Base-by-base conservation (phyloP, 2,888 invertebrate genomes). In the Phalangium opilio region DNA sequence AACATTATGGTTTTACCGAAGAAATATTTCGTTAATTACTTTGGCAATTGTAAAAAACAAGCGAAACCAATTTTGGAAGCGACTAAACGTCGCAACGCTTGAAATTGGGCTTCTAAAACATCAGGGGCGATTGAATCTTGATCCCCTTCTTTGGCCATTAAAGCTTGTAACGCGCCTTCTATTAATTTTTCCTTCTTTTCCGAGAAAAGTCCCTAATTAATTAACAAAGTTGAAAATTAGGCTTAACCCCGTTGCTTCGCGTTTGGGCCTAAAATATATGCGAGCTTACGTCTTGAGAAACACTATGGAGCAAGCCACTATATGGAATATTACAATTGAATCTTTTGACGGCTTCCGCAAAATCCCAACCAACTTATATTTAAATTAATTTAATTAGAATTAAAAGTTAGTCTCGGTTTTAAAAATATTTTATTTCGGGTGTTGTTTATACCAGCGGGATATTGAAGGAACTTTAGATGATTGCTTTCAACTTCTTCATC, bases 291-390 rank as follows among this genome's bases (percentile, higher is more conserved):
- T 96, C 96, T 72, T 90, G 89, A 19, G 90, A 86, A 55, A 90
- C 83, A 57, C 95, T 89, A 69, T 96, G 93, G 55, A 89, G 77
- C 43, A 98, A 77, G 17, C 98, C 98, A 68, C 89, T 93, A 71
- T 96, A 98, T 3, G 96, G 89, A 60, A 95, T 79, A 68, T 98
- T 98, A 43, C 90, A 85, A 70, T 98, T 98, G 69, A 98, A 98
- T 51, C 96, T 73, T 57, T 85, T 81, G 18, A 98, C 78, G 57
- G 89, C 83, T 64, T 91, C 87, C 19, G 78, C 67, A 61, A 81
- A 79, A 4, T 73, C 68, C 65, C 76, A 74, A 36, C 73, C 72
- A 18, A 73, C 75, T 51, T 44, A 56, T 55, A 41, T 34, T 40
- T 34, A 41, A 41, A 33, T 20, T 11, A 27, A 8, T 27, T 27